phyloP scores from a whole-genome alignment of 2,113 vertebrate species.

The Hyaena hyaena region DNA sequence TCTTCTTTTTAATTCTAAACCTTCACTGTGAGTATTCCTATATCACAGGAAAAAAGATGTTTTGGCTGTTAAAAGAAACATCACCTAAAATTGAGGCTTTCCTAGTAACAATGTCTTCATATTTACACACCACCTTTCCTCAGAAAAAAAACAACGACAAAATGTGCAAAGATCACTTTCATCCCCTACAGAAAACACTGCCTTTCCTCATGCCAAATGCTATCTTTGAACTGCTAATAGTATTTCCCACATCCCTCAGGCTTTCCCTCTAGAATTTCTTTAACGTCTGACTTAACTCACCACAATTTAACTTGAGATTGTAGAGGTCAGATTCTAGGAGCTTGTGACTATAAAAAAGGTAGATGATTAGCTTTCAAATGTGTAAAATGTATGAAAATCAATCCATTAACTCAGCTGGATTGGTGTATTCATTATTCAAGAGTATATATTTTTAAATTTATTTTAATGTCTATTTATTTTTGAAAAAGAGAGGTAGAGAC shows the following conservation, averaged over 20 bases:
- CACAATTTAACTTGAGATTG: conserved; percentile 34
- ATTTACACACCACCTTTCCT: conserved; percentile 13
- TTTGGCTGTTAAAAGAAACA: conserved; percentile 52
- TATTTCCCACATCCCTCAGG: not conserved
- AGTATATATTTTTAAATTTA: not conserved
- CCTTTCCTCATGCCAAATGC: not conserved
- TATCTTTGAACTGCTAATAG: not conserved
- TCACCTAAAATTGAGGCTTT: conserved; percentile 56
- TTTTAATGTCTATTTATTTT: no score
- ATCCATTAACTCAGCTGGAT: not conserved
- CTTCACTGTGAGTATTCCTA: not conserved
- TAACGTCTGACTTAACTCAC: conserved; percentile 19
- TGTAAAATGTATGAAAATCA: not conserved
- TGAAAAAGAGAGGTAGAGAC: no score
- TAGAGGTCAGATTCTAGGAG: not conserved
- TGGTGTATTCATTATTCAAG: not conserved
- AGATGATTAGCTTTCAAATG: not conserved
- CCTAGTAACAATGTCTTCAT: conserved; percentile 35
- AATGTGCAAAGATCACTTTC: not conserved
- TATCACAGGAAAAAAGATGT: not conserved
- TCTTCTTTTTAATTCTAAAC: not conserved
- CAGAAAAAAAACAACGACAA: not conserved
- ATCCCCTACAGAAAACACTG: not conserved
- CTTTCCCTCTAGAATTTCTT: conserved; percentile 19
- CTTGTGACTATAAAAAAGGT: not conserved